Evolutionary conservation across 2,113 vertebrate species (phyloP).

Genomic region (Mus spicilegus): DNA sequence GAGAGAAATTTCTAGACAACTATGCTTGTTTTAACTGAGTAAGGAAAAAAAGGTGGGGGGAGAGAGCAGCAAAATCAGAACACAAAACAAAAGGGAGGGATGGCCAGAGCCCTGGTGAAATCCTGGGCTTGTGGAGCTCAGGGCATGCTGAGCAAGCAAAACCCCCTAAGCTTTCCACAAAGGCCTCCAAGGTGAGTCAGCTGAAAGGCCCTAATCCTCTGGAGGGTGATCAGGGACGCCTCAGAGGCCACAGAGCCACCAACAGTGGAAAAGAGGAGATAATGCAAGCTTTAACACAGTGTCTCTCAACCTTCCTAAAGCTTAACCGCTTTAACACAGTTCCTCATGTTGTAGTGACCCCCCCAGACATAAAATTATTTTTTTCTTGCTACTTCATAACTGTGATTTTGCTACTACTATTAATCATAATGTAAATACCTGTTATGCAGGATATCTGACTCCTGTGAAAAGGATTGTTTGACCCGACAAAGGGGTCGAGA

Average conservation of each 20-base stretch:
- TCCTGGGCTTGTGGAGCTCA: conserved; percentile 15
- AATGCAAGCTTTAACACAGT: neutral
- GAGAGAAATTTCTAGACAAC: conserved; percentile 70
- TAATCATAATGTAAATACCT: neutral
- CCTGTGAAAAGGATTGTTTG: neutral
- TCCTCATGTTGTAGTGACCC: neutral
- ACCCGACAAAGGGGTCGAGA: neutral
- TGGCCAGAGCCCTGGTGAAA: conserved; percentile 38
- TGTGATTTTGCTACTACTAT: neutral
- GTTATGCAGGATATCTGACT: neutral
- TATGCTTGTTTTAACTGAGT: conserved; percentile 75
- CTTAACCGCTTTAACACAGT: neutral
- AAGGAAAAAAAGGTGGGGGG: conserved; percentile 3
- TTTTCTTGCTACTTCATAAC: neutral
- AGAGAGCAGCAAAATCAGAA: conserved; percentile 21
- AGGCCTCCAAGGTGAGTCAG: conserved; percentile 78
- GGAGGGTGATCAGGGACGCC: conserved; percentile 43
- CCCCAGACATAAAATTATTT: neutral
- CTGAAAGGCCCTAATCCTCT: conserved; percentile 77
- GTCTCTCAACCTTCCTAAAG: neutral
- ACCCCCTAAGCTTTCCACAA: conserved; percentile 74
- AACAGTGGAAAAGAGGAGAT: conserved; percentile 3
- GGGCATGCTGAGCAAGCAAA: conserved; percentile 74
- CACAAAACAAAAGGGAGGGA: conserved; percentile 55
- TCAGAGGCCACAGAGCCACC: conserved; percentile 20